These are phyloP conservation scores for Orthosia gracilis DNA, from an alignment of 2,888 invertebrate species.

Conservation along the genomic window DNA sequence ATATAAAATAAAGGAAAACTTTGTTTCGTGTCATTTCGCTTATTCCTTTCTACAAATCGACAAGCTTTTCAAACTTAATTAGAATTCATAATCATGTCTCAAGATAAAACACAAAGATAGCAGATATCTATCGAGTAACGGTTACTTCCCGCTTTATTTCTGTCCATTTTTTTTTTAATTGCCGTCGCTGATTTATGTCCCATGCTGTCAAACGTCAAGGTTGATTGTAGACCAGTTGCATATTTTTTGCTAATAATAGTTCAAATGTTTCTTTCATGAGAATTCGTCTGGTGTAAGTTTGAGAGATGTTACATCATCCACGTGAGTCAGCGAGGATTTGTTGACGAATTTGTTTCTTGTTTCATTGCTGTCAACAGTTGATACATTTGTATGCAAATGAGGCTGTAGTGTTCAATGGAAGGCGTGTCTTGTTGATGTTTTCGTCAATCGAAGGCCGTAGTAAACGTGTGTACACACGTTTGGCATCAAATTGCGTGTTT, in stretches of 20 bases:
- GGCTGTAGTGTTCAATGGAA: conserved; percentile 77
- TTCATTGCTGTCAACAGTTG: conserved; percentile 77
- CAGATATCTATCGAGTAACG: conserved; percentile 31
- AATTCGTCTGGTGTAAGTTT: conserved; percentile 86
- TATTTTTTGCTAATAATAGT: conserved; percentile 70
- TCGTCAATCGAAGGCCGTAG: conserved; percentile 59
- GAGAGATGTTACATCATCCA: conserved; percentile 85
- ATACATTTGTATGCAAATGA: conserved; percentile 66
- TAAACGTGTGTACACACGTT: conserved; percentile 66
- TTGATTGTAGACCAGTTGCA: conserved; percentile 52
- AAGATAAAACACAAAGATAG: conserved; percentile 34
- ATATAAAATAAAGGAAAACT: background rate
- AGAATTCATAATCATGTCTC: conserved; percentile 31
- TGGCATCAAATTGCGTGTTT: conserved; percentile 75
- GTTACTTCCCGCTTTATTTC: conserved; percentile 37
- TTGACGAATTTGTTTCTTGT: conserved; percentile 55
- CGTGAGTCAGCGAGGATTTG: conserved; percentile 69
- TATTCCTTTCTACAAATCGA: conserved; percentile 10
- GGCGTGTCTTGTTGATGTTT: conserved; percentile 69
- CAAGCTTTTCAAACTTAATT: conserved; percentile 25
- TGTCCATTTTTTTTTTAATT: conserved; percentile 41
- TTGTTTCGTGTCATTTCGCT: background rate
- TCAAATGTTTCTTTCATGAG: conserved; percentile 76
- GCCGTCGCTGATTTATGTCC: conserved; percentile 40
- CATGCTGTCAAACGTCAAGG: conserved; percentile 56